phyloP scores from a whole-genome alignment of 2,888 invertebrate genomes.

The Lasioglossum figueresi region DNA sequence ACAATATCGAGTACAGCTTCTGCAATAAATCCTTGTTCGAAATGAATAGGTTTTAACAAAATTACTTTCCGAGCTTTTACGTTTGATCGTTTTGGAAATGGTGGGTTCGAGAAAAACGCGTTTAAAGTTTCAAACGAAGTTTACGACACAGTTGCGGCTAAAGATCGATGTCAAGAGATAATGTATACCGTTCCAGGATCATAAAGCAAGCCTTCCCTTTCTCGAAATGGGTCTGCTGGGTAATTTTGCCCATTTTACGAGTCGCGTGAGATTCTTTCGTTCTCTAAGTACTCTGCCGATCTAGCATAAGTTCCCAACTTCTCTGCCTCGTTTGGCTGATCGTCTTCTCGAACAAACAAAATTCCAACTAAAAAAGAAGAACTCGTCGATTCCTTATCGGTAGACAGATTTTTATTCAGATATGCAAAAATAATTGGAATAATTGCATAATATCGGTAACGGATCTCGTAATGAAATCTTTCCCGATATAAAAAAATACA shows the following conservation, averaged over 20 bases:
- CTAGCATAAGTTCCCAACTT: neutral
- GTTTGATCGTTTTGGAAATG: neutral
- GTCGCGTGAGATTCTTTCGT: neutral
- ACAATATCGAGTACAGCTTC: neutral
- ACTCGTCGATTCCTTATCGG: neutral
- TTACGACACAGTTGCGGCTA: neutral
- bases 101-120: neutral
- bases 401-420: neutral
- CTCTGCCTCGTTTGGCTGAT: neutral
- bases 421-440: neutral
- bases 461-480: no score
- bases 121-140: neutral
- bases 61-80: neutral
- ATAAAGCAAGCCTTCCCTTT: neutral
- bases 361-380: neutral
- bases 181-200: neutral
- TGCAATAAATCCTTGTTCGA: neutral
- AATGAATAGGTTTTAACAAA: neutral
- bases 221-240: neutral
- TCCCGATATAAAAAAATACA: no score
- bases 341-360: neutral
- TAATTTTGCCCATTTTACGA: neutral
- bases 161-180: neutral
- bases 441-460: neutral
- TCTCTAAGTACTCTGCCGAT: neutral